A percentile compares a stretch with the other conserved stretches of the same genome.
These are phyloP conservation scores for Lipotes vexillifer DNA, from an alignment of 2,113 vertebrate species.

Conservation along the genomic window DNA sequence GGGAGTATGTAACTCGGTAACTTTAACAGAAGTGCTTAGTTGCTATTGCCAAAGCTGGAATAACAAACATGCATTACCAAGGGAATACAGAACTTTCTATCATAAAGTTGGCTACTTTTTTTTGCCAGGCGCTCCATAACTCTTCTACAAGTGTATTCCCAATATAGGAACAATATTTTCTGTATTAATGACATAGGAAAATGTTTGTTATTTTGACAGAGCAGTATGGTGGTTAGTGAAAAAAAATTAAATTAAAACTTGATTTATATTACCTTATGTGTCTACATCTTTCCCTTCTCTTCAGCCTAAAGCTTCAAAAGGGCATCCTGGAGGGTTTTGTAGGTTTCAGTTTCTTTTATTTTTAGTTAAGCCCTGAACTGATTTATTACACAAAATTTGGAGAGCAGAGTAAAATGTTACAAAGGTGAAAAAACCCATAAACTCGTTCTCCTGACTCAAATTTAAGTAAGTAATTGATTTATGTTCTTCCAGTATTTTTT, in stretches of 20 bases:
- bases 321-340: not conserved
- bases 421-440: not conserved
- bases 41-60: not conserved
- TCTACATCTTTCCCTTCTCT: not conserved
- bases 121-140: not conserved
- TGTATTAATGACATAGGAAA: not conserved
- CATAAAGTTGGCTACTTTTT: slow-evolving; percentile 2
- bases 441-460: not conserved
- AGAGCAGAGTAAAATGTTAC: not conserved
- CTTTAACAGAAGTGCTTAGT: slow-evolving; percentile 8
- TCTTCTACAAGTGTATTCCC: slow-evolving; percentile 10
- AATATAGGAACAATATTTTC: not conserved
- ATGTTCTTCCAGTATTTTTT: not conserved
- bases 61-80: not conserved
- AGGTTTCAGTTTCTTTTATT: not conserved
- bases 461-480: not conserved
- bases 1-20: not conserved
- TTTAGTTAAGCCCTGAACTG: slow-evolving; percentile 26
- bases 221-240: not conserved
- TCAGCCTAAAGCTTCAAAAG: not conserved
- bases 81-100: slow-evolving; percentile 7
- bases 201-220: not conserved
- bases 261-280: not conserved
- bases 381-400: not conserved
- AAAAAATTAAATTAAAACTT: not conserved